Evolutionary conservation across 2,888 invertebrate species (phyloP), one percentile per base, ranked within the genome.

Genomic region (Dryobota labecula): DNA sequence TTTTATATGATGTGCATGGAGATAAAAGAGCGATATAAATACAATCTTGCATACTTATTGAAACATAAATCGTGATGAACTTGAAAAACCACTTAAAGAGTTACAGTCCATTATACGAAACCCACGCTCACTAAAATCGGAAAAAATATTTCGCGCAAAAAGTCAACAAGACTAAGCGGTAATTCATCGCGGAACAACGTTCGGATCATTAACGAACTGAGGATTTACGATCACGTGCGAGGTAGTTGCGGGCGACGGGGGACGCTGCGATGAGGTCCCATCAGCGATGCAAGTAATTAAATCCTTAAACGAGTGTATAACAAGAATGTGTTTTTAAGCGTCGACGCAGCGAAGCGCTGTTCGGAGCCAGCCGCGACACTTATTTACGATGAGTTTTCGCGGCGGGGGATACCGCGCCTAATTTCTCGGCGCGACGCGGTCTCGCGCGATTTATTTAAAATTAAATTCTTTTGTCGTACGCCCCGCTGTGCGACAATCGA

Each of bases 371-470:
- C 89, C 90, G 92, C 91, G 93, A 94, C 94, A 93, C 91, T 93
- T 95, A 95, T 95, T 95, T 94, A 95, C 94, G 95, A 94, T 89
- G 94, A 93, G 95, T 92, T 92, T 94, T 95, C 96, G 92, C 96
- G 93, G 93, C 95, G 91, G 96, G 95, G 92, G 94, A 92, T 91
- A 91, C 91, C 88, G 89, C 92, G 92, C 94, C 95, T 96, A 96
- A 95, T 95, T 95, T 94, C 94, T 92, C 89, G 93, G 91, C 92
- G 93, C 94, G 93, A 93, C 92, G 94, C 94, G 92, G 93, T 94
- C 94, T 93, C 92, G 93, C 87, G 92, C 95, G 93, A 95, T 96
- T 96, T 95, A 95, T 96, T 92, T 92, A 90, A 94, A 94, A 94
- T 92, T 90, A 92, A 93, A 94, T 94, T 92, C 93, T 94, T 94